Percentiles rank a stretch among this genome's conserved stretches.
Conservation (phyloP, 2,888 invertebrate genomes). For the Phragmatobia fuliginosa region DNA sequence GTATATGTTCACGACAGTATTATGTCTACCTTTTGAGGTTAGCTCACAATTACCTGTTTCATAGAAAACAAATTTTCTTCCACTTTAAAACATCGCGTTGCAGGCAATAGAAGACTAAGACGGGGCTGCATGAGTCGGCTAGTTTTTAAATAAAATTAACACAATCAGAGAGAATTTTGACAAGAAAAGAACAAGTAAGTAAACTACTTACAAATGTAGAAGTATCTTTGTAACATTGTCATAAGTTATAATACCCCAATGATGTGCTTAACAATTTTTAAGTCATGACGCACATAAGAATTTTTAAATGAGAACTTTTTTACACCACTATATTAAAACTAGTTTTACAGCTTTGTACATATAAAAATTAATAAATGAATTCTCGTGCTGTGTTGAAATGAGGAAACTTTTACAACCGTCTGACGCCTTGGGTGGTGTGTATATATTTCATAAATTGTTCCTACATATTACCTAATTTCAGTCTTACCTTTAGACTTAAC, state of each 20-base stretch:
- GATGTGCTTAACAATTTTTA: background rate
- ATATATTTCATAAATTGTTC: background rate
- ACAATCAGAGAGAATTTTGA: no score
- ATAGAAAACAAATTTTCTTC: no score
- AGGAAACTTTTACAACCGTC: slow-evolving; percentile 5
- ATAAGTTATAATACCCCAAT: background rate
- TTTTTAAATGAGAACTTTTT: slow-evolving; percentile 5
- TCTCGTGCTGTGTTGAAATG: background rate
- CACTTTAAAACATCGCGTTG: no score
- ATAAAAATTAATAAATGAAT: background rate
- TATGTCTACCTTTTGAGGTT: no score
- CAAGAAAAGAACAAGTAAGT: no score
- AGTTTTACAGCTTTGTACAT: background rate
- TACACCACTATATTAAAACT: background rate
- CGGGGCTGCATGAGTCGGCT: no score
- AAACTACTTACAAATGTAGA: no score
- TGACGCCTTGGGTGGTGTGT: background rate
- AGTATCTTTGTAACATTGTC: no score
- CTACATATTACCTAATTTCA: background rate
- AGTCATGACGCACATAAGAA: background rate
- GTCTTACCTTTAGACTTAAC: background rate
- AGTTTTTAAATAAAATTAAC: no score
- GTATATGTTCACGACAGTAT: no score
- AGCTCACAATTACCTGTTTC: no score
- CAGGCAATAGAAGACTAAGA: no score